These are phyloP conservation scores for Willowsia nigromaculata DNA, from an alignment of 2,888 invertebrate species.

Conservation along the genomic window DNA sequence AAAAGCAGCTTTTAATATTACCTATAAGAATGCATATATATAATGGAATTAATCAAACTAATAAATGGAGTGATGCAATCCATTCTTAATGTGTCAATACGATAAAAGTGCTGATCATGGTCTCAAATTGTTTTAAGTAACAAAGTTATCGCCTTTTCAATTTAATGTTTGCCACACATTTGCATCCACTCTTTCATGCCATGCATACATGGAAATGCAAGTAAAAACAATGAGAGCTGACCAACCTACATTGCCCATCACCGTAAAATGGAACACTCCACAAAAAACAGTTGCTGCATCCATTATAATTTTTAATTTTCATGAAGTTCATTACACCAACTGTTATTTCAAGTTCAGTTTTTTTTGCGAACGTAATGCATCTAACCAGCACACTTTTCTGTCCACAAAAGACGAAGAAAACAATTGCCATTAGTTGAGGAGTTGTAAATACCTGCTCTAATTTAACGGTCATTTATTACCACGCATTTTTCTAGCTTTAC, in stretches of 20 bases:
- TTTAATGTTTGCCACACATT: not conserved
- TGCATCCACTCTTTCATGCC: not conserved
- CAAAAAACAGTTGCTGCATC: conserved; percentile 44
- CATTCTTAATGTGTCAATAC: conserved; percentile 18
- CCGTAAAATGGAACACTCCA: conserved; percentile 18
- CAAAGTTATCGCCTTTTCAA: not conserved
- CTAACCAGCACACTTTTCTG: not conserved
- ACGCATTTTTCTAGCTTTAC: not conserved
- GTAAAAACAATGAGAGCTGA: not conserved
- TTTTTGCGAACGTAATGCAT: not conserved
- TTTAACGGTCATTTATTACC: conserved; percentile 65
- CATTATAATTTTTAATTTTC: conserved; percentile 51
- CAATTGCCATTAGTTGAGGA: conserved; percentile 8
- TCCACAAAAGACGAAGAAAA: conserved; percentile 13
- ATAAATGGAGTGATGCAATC: conserved; percentile 48
- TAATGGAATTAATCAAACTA: conserved; percentile 63
- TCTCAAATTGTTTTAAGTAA: not conserved
- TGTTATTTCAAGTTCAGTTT: conserved; percentile 55
- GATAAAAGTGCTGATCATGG: conserved; percentile 16
- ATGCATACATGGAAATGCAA: not conserved
- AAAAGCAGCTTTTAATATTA: conserved; percentile 50
- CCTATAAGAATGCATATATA: no score
- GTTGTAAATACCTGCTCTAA: conserved; percentile 47
- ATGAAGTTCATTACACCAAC: conserved; percentile 57
- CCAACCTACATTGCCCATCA: not conserved